Evolutionary conservation across 2,113 vertebrate species (phyloP).

Genomic region (Ciconia maguari): DNA sequence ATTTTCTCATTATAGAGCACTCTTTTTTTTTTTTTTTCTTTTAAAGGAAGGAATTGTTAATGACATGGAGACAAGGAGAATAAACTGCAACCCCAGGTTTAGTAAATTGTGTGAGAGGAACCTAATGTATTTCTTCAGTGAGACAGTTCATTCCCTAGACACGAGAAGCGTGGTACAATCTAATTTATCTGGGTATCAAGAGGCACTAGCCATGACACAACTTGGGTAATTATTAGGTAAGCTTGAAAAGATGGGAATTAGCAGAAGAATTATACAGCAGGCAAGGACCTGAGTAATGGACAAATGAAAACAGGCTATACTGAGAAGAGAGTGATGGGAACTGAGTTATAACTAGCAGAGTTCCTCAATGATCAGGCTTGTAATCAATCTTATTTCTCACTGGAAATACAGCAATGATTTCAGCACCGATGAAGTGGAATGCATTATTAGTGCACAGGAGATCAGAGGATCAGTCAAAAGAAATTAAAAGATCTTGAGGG

Average conservation of each 20-base stretch:
- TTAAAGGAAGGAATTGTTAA: background rate
- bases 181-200: constrained; percentile 38
- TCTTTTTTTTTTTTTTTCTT: background rate
- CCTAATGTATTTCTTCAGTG: background rate
- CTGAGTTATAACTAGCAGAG: background rate
- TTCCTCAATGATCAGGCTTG: background rate
- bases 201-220: background rate
- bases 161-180: background rate
- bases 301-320: background rate
- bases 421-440: background rate
- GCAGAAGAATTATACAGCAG: constrained; percentile 7
- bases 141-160: constrained; percentile 12
- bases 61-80: constrained; percentile 3
- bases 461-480: background rate
- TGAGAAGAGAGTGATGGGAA: background rate
- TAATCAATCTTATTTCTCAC: constrained; percentile 21
- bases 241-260: constrained; percentile 38
- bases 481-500: constrained; percentile 7
- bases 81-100: background rate
- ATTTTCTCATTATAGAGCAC: background rate
- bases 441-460: background rate
- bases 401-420: background rate
- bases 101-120: background rate
- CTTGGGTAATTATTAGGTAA: constrained; percentile 12
- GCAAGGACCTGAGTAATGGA: background rate